Evolutionary conservation across 2,888 invertebrate genomes (phyloP).

Genomic region (Drosophila histrio): DNA sequence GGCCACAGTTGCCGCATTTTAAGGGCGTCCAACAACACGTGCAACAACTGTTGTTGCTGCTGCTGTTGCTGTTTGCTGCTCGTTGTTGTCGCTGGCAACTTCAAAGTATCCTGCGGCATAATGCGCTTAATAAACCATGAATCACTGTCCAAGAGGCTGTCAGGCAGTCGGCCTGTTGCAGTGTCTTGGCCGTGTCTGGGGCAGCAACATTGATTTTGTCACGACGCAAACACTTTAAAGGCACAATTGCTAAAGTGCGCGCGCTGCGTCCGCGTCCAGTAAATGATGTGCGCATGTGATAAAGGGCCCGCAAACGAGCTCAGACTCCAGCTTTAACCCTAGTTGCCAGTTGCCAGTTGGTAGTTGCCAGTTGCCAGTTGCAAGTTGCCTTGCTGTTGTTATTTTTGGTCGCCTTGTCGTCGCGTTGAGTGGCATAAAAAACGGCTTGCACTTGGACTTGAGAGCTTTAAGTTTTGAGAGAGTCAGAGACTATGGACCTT

Average conservation of each 20-base stretch:
- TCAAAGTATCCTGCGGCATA: slow-evolving; percentile 82
- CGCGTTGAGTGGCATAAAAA: slow-evolving; percentile 77
- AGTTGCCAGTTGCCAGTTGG: slow-evolving; percentile 16
- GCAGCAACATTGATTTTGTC: slow-evolving; percentile 81
- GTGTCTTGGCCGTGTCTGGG: slow-evolving; percentile 19
- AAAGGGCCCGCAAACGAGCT: slow-evolving; percentile 70
- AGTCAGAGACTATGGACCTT: slow-evolving; percentile 14
- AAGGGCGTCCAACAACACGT: slow-evolving; percentile 71
- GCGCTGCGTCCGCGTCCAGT: slow-evolving; percentile 53
- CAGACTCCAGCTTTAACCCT: slow-evolving; percentile 19
- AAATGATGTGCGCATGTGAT: slow-evolving; percentile 80
- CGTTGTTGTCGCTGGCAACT: slow-evolving; percentile 55
- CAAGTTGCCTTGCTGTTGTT: slow-evolving; percentile 26
- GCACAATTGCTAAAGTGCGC: slow-evolving; percentile 76
- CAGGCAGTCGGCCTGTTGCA: slow-evolving; percentile 33
- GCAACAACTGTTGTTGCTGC: slow-evolving; percentile 49
- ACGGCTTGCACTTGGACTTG: slow-evolving; percentile 76
- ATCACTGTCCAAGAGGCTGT: slow-evolving; percentile 80
- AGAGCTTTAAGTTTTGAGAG: slow-evolving; percentile 18
- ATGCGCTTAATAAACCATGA: slow-evolving; percentile 84
- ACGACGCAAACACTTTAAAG: slow-evolving; percentile 80
- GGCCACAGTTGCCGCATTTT: slow-evolving; percentile 53
- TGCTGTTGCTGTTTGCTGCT: slow-evolving; percentile 15
- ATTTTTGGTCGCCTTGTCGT: slow-evolving; percentile 58
- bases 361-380: slow-evolving; percentile 14